Base-by-base conservation (phyloP, 2,888 invertebrate genomes). In the Nephrotoma guestfalica region DNA sequence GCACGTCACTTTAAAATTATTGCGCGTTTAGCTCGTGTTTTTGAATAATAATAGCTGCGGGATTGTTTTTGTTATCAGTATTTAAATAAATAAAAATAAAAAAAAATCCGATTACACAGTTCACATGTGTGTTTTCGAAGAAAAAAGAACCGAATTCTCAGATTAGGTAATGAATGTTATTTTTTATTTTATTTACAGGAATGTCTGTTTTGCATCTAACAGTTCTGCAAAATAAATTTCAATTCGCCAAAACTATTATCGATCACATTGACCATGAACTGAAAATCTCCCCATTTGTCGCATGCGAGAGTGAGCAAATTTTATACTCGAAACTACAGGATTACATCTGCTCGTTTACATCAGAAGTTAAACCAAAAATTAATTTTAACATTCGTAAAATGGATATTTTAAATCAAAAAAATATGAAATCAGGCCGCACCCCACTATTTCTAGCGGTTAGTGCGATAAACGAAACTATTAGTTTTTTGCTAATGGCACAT, bases 381-480 rank as follows among this genome's bases (percentile, higher is more conserved):
- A 6, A 83, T 86, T 43, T 86, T 11, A 86, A 87, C 83, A 13
- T 15, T 15, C n/a, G 11, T 5, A 90, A 90, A 85, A 86, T 87
- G 18, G 87, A 88, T 41, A 87, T 91, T 40, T 83, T 91, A 0
- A 90, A 91, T 88, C 88, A 88, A 2, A 88, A 87, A 15, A 91
- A 91, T 87, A 88, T 89, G 5, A 89, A 89, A 86, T 89, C 90
- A 5, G 91, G 91, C 0, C 90, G 89, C 86, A 89, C 89, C 0
- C 88, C 89, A 0, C 87, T 91, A 5, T 90, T 90, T 86, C 90
- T 89, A 88, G 90, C 91, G 30, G 88, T 91, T 13, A 90, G 90
- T 87, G 88, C 89, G 18, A 89, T 89, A 85, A 57, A 15, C 87
- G 88, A 87, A 87, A 9, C 86, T 6, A 86, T 87, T 45, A 45